Percentiles rank a stretch among this genome's conserved stretches.
These are phyloP conservation scores for Fregata magnificens DNA, from an alignment of 2,113 vertebrate species.

Conservation along the genomic window DNA sequence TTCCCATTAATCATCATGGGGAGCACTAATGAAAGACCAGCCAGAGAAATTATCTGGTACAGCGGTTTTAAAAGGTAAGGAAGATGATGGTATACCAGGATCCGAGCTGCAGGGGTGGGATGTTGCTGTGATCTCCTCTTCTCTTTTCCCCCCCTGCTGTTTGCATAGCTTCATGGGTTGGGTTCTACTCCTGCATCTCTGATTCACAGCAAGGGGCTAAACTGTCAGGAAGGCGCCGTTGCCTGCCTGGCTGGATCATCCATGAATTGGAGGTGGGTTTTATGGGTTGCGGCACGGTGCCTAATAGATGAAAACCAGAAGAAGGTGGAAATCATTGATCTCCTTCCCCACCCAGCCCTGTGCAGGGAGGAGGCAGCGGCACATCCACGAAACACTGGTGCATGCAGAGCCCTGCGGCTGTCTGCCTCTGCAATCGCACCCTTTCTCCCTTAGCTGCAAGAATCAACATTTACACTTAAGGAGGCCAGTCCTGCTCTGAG, in stretches of 20 bases:
- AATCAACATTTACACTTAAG: background rate
- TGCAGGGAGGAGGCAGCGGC: accelerated
- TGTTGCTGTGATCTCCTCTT: background rate
- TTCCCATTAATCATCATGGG: background rate
- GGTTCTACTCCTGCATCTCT: background rate
- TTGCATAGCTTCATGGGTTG: background rate
- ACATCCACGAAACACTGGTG: accelerated
- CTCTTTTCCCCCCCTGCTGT: background rate
- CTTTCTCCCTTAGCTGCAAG: background rate
- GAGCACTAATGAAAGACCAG: background rate
- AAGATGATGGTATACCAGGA: background rate
- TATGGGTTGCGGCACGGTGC: background rate
- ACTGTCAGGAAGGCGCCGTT: accelerated
- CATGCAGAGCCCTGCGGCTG: background rate
- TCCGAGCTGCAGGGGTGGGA: background rate
- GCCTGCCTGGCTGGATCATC: background rate
- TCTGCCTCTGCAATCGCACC: background rate
- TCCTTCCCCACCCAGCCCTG: background rate
- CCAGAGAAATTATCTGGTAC: background rate
- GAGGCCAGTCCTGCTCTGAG: background rate
- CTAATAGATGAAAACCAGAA: background rate
- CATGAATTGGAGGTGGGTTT: accelerated
- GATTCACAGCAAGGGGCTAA: background rate
- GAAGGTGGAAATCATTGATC: background rate
- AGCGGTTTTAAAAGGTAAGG: background rate